phyloP scores from a whole-genome alignment of 1,140 invertebrate genomes.

The Drosophila littoralis region DNA sequence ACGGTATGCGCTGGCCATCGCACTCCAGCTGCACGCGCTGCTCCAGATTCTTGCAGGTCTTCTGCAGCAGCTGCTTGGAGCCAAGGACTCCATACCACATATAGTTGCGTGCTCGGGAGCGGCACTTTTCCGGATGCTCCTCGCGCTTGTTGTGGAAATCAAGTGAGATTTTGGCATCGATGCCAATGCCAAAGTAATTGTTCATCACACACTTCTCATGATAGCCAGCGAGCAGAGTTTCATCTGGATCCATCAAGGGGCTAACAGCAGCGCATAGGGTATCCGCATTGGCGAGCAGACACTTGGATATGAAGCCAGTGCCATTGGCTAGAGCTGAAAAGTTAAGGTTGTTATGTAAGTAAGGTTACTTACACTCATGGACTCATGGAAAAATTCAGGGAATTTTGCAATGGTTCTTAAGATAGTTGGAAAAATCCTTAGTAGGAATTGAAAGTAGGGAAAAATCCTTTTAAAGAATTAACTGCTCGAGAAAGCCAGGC shows the following conservation, averaged over 20 bases:
- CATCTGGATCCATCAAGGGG: constrained; percentile 96
- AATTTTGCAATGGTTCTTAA: too few relatives aligned
- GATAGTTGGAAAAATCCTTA: too few relatives aligned
- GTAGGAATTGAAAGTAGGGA: too few relatives aligned
- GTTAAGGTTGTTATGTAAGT: neutral
- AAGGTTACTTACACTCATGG: too few relatives aligned
- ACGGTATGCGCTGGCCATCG: constrained; percentile 95
- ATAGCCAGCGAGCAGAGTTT: constrained; percentile 95
- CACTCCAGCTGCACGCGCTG: constrained; percentile 97
- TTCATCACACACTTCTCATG: constrained; percentile 99
- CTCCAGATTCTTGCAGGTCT: constrained; percentile 98
- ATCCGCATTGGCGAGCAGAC: constrained; percentile 97
- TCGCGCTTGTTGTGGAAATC: constrained; percentile 99
- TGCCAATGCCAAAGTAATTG: constrained; percentile 99
- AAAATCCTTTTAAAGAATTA: too few relatives aligned
- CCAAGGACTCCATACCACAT: constrained; percentile 99
- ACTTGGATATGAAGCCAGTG: constrained; percentile 94
- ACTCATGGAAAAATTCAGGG: too few relatives aligned
- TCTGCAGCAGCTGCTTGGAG: constrained; percentile 94
- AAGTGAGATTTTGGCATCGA: constrained; percentile 98
- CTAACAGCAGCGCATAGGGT: constrained; percentile 97
- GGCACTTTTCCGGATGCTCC: constrained; percentile 98
- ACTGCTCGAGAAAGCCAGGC: too few relatives aligned
- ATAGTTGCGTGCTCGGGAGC: constrained; percentile 96
- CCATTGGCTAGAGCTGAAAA: constrained; percentile 87